Conservation (phyloP, 2,113 vertebrate species). For the Oryzias celebensis region DNA sequence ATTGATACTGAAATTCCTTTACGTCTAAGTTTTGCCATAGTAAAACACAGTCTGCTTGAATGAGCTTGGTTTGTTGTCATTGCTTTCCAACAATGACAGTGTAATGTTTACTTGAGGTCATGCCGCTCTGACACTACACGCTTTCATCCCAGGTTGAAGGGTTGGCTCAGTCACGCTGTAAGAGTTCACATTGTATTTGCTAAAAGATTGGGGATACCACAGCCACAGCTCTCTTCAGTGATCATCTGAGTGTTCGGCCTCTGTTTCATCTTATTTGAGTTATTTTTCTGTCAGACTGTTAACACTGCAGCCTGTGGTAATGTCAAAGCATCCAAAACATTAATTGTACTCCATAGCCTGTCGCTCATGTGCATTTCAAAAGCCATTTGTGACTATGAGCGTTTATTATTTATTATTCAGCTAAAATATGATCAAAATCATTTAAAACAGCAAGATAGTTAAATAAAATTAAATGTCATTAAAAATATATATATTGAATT, state of each 20-base stretch:
- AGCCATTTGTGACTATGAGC: too few relatives aligned
- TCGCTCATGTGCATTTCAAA: too few relatives aligned
- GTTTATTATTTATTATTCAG: too few relatives aligned
- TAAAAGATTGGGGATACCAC: not conserved
- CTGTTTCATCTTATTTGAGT: not conserved
- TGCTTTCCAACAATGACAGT: slow-evolving; percentile 8
- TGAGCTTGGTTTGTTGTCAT: slow-evolving; percentile 1
- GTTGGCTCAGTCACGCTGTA: not conserved
- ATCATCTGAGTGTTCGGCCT: not conserved
- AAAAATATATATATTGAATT: too few relatives aligned
- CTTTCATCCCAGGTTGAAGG: not conserved
- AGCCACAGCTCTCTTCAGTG: not conserved
- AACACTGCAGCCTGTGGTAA: slow-evolving; percentile 4
- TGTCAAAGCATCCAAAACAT: slow-evolving; percentile 11
- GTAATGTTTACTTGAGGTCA: slow-evolving; percentile 27
- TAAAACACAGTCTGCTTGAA: not conserved
- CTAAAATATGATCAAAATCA: too few relatives aligned
- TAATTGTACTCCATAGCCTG: too few relatives aligned
- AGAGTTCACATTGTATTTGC: not conserved
- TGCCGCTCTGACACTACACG: slow-evolving; percentile 12
- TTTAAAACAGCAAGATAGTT: too few relatives aligned
- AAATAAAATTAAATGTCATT: too few relatives aligned
- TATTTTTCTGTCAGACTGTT: too few relatives aligned
- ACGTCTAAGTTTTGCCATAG: not conserved
- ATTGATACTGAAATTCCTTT: too few relatives aligned